Evolutionary conservation across 2,888 invertebrate species (phyloP).

Genomic region (Drosophila fungiperda): DNA sequence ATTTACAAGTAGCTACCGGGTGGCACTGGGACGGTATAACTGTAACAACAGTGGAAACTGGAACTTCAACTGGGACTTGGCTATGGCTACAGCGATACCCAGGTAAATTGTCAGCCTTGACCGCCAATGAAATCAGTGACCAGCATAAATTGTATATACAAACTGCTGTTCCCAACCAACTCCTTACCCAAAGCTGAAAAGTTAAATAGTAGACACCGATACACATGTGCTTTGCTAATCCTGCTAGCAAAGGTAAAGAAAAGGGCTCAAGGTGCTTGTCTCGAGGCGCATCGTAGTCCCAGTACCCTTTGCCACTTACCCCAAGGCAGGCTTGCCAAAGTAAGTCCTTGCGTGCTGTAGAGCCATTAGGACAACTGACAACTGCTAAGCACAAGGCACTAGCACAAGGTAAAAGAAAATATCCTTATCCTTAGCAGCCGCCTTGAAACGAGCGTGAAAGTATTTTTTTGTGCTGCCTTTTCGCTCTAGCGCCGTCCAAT

Average conservation of each 20-base stretch:
- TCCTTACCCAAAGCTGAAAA: conserved; percentile 28
- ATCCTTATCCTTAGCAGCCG: conserved; percentile 54
- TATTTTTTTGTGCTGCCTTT: conserved; percentile 67
- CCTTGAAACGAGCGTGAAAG: conserved; percentile 80
- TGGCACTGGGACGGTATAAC: conserved; percentile 15
- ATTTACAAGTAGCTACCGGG: conserved; percentile 73
- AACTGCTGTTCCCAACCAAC: conserved; percentile 23
- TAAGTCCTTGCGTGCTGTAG: conserved; percentile 58
- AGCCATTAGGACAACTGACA: conserved; percentile 60
- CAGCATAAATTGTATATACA: conserved; percentile 57
- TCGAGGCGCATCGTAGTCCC: conserved; percentile 35
- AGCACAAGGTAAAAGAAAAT: conserved; percentile 54
- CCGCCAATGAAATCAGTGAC: conserved; percentile 67
- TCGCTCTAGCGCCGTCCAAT: conserved; percentile 69
- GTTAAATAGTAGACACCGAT: conserved; percentile 23
- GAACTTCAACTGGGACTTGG: conserved; percentile 10
- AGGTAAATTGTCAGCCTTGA: conserved; percentile 73
- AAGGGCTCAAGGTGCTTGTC: conserved; percentile 77
- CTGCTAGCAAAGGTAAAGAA: conserved; percentile 32
- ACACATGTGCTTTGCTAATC: conserved; percentile 52
- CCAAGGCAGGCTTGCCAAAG: conserved; percentile 21
- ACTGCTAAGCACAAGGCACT: conserved; percentile 54
- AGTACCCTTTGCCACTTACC: not conserved
- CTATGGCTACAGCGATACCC: conserved; percentile 22
- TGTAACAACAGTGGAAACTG: conserved; percentile 14